Base-by-base conservation (phyloP, 1,140 invertebrate species). In the Eurosta solidaginis region DNA sequence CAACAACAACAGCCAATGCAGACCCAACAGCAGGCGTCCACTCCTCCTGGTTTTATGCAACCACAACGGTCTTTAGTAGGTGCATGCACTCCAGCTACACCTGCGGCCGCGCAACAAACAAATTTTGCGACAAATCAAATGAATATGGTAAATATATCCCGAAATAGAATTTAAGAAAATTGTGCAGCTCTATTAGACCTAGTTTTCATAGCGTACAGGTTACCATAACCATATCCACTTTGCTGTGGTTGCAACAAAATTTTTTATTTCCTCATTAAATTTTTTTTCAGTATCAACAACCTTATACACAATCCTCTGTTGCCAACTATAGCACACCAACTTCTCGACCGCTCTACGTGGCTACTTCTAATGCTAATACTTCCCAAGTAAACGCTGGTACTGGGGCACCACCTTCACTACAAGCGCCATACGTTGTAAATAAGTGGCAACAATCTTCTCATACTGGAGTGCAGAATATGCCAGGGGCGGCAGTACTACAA, bases 291-390 rank as follows among this genome's bases (percentile, higher is more conserved):
- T 40, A 27, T 22, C 63, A 79, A 40, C 50, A 40, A 22, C 49
- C 54, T 27, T 76, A 47, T n/a, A 82, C 73, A 76, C 82, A 9
- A 83, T 59, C 20, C 77, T 49, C 44, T 45, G 22, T 22, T 25
- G 17, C 3, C 25, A 54, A 74, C 74, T 54, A 54, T 17, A 47
- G 33, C 76, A 77, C 33, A 74, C 68, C 79, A n/a, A 73, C 75
- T 20, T 79, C 77, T 25, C 83, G 84, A 76, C 85, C 83, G 0
- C 76, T 85, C 44, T 86, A 85, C 81, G 83, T 85, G 76, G 81
- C 85, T 36, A 86, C 84, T 5, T 80, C 82, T 4, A 63, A 52
- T 52, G 17, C 50, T 7, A 52, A 54, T 47, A 4, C 20, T 36
- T 42, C 45, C 9, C 59, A 54, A 76, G 50, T 68, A 40, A 10